These are phyloP conservation scores for Brachystomella parvula DNA, from an alignment of 1,140 invertebrate species.

Conservation along the genomic window DNA sequence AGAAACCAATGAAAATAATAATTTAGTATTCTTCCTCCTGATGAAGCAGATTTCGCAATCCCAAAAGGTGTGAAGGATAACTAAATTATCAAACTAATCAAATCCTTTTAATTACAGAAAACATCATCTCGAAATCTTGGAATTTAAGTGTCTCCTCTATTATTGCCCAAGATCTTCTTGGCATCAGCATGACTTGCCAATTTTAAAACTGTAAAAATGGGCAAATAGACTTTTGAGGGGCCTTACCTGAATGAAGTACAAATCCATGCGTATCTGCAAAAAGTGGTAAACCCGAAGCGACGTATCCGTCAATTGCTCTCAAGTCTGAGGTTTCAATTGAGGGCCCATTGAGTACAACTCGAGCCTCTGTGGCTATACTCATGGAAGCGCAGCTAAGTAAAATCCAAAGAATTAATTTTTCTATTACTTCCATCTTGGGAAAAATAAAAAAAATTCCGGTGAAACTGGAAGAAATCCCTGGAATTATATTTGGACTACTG, in stretches of 20 bases:
- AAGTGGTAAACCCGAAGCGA: neutral
- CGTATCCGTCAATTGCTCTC: slow-evolving; percentile 9
- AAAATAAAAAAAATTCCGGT: neutral
- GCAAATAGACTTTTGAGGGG: neutral
- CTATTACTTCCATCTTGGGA: slow-evolving; percentile 3
- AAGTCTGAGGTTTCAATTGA: neutral
- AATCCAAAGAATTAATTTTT: slow-evolving; percentile 1
- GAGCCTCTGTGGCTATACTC: neutral
- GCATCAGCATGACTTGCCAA: neutral
- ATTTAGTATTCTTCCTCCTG: neutral
- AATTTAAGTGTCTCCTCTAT: neutral
- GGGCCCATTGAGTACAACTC: neutral
- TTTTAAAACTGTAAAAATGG: neutral
- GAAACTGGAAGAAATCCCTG: neutral
- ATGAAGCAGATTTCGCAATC: no score
- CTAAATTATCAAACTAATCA: neutral
- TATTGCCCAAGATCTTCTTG: neutral
- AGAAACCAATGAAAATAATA: neutral
- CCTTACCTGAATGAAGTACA: slow-evolving; percentile 7
- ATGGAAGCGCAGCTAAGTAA: neutral
- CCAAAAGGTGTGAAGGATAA: neutral
- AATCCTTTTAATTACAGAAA: neutral
- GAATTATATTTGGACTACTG: neutral
- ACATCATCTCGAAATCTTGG: neutral
- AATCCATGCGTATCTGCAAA: slow-evolving; percentile 9